phyloP scores from a whole-genome alignment of 2,888 invertebrate genomes.

The Drosophila mayaguana region DNA sequence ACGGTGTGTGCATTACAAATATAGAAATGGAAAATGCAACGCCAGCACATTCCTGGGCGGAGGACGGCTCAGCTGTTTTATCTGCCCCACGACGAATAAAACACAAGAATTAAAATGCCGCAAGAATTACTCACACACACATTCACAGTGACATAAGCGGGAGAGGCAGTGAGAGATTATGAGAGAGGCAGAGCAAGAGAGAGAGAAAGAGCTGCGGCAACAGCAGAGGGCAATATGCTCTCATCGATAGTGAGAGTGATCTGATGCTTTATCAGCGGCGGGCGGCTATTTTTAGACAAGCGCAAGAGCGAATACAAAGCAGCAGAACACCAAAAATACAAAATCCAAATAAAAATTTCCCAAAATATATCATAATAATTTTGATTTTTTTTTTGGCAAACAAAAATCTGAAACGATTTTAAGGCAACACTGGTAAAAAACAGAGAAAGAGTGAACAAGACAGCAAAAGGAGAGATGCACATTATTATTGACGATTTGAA shows the following conservation, averaged over 20 bases:
- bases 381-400: conserved; percentile 34
- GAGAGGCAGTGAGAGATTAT: conserved; percentile 11
- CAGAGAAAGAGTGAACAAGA: not conserved
- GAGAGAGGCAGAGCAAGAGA: conserved; percentile 17
- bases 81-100: conserved; percentile 20
- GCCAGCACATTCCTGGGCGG: conserved; percentile 43
- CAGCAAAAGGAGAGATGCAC: conserved; percentile 20
- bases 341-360: conserved; percentile 35
- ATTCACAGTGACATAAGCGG: conserved; percentile 13
- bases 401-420: conserved; percentile 28
- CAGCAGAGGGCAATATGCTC: conserved; percentile 22
- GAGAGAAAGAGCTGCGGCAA: conserved; percentile 3
- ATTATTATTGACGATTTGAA: conserved; percentile 38
- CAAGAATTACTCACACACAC: conserved; percentile 48
- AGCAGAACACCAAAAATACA: conserved; percentile 40
- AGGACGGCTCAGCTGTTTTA: conserved; percentile 53
- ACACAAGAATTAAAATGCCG: conserved; percentile 50
- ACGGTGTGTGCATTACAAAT: conserved; percentile 19
- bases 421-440: conserved; percentile 45
- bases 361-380: conserved; percentile 43
- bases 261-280: conserved; percentile 66
- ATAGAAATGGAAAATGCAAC: conserved; percentile 37
- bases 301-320: conserved; percentile 38
- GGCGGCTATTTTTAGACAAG: conserved; percentile 56
- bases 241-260: conserved; percentile 71